phyloP scores from a whole-genome alignment of 2,113 vertebrate species.

The Micronisus gabar region DNA sequence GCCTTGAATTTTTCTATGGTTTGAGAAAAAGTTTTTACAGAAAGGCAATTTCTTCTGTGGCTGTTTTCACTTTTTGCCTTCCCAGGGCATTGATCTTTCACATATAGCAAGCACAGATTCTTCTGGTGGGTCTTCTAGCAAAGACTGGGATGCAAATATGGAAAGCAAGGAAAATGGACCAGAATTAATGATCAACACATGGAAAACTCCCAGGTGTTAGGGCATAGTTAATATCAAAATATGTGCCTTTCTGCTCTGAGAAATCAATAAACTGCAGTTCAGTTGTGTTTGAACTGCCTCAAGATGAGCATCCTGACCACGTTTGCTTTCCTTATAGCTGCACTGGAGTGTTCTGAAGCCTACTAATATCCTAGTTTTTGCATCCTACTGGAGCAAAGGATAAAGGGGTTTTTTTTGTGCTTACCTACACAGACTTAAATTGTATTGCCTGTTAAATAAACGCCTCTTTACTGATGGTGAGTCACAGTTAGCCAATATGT shows the following conservation, averaged over 20 bases:
- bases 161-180: background rate
- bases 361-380: background rate
- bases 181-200: background rate
- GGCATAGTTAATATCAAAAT: background rate
- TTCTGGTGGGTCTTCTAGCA: background rate
- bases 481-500: background rate
- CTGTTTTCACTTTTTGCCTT: background rate
- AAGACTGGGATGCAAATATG: background rate
- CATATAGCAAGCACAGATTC: background rate
- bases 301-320: background rate
- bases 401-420: background rate
- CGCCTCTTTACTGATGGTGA: background rate
- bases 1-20: background rate
- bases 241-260: background rate
- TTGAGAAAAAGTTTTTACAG: background rate
- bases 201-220: background rate
- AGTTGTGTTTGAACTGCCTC: background rate
- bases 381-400: background rate
- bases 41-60: background rate
- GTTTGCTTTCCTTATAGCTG: background rate
- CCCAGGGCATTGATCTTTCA: background rate
- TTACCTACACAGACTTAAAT: background rate
- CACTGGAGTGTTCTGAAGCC: background rate
- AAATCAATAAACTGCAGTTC: background rate
- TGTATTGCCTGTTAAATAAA: background rate